Evolutionary conservation across 2,113 vertebrate genomes (phyloP).

Genomic region (Tupaia tana): DNA sequence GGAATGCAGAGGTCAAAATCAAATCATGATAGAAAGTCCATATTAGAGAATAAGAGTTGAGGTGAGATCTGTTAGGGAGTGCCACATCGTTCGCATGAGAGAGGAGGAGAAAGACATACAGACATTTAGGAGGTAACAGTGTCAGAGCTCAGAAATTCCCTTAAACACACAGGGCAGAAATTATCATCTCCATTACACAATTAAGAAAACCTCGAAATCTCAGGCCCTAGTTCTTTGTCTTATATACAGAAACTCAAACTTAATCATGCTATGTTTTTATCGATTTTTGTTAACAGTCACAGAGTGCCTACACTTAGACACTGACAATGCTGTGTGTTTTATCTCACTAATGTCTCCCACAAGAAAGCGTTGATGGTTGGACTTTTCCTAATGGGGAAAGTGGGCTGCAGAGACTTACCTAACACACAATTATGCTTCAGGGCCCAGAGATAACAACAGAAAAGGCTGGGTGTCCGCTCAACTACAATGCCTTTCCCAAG

Average conservation of each 20-base stretch:
- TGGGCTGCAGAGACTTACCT: not conserved
- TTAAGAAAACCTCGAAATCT: not conserved
- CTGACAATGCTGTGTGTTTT: not conserved
- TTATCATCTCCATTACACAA: not conserved
- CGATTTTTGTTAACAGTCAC: not conserved
- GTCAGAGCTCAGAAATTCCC: not conserved
- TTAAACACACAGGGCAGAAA: not conserved
- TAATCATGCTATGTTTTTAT: no score
- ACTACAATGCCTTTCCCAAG: no score
- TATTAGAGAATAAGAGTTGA: not conserved
- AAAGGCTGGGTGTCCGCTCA: accelerated
- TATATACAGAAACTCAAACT: not conserved
- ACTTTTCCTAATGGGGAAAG: not conserved
- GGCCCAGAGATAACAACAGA: accelerated
- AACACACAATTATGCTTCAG: no score
- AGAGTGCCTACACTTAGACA: not conserved
- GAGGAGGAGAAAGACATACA: not conserved
- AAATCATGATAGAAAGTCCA: not conserved
- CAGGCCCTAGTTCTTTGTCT: not conserved
- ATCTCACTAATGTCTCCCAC: not conserved
- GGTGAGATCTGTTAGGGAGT: not conserved
- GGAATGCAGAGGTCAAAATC: not conserved
- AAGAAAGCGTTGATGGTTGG: not conserved
- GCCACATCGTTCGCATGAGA: accelerated
- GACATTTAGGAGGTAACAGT: not conserved